Base-by-base conservation (phyloP, 2,888 invertebrate genomes). In the Maniola hyperantus region DNA sequence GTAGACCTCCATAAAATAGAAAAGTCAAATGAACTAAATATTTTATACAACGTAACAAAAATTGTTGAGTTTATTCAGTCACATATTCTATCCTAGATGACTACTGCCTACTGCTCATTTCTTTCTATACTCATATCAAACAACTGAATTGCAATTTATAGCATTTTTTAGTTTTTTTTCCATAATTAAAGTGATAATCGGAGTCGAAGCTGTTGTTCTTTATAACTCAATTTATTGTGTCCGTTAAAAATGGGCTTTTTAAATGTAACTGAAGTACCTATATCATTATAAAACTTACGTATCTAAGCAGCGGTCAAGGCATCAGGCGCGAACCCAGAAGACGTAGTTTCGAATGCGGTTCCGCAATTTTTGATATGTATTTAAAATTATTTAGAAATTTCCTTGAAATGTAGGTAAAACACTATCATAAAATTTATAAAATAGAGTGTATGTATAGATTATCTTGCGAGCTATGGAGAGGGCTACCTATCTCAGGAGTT, bases 151-250 rank as follows among this genome's bases (percentile, higher is more conserved):
- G 80, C 81, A 83, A 88, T 88, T 86, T 85, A 87, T 85, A 73
- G 84, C 82, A n/a, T 20, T 83, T 82, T 80, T 79, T 80, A 81
- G 79, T 83, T 85, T 83, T 85, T 86, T 87, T 88, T 87, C 84
- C 88, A 86, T 87, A 86, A 85, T 87, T 87, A 84, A 84, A 7
- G 84, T 84, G 82, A 84, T 84, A 81, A 85, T 78, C 78, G 73
- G 71, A 73, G 76, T 67, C 75, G 72, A 71, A 77, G 73, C 73
- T 80, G 77, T 78, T 76, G 73, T 73, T 74, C 77, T 81, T 81
- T 82, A 82, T 85, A 83, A 83, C 83, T 79, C 83, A 80, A 85
- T 85, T 83, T 84, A 86, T 81, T 70, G 74, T 70, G 66, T 71
- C 73, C 67, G 75, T 75, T 58, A 58, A 48, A 78, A 79, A 81